A percentile compares a stretch with the other conserved stretches of the same genome.
phyloP scores from a whole-genome alignment of 2,113 vertebrate species.

The Baryphthengus martii region DNA sequence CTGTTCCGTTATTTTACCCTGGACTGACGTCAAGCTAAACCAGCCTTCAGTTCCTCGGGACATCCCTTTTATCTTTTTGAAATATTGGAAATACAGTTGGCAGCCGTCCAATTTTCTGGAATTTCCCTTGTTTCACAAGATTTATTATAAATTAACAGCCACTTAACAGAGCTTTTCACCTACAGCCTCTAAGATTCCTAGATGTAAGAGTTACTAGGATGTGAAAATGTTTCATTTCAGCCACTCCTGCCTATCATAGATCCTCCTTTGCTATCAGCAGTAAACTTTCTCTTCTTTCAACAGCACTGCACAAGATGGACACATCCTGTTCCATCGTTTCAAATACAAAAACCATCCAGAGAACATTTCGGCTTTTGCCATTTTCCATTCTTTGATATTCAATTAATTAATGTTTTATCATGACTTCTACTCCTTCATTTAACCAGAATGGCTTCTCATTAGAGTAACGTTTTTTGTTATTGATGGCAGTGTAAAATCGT shows the following conservation, averaged over 20 bases:
- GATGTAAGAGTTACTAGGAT: not conserved
- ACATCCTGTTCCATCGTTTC: not conserved
- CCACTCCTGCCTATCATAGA: not conserved
- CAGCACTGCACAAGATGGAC: not conserved
- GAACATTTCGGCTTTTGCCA: not conserved
- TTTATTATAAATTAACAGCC: slow-evolving; percentile 32
- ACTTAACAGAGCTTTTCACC: not conserved
- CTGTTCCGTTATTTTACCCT: not conserved
- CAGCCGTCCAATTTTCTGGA: slow-evolving; percentile 25
- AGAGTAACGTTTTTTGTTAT: slow-evolving; percentile 32
- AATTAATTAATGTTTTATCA: slow-evolving; percentile 9
- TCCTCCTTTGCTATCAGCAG: not conserved
- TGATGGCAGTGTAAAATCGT: slow-evolving; percentile 44
- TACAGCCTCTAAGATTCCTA: slow-evolving; percentile 18
- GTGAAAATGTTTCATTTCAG: slow-evolving; percentile 14
- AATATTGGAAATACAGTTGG: slow-evolving; percentile 43
- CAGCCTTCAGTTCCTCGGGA: not conserved
- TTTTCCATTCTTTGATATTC: not conserved
- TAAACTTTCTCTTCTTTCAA: slow-evolving; percentile 7
- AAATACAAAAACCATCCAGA: not conserved
- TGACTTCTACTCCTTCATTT: not conserved
- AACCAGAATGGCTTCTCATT: slow-evolving; percentile 35
- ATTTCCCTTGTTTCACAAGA: slow-evolving; percentile 36
- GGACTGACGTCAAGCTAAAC: slow-evolving; percentile 23
- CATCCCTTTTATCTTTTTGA: slow-evolving; percentile 44